Evolutionary conservation across 1,140 invertebrate genomes (phyloP).

Genomic region (Augochlora pura): DNA sequence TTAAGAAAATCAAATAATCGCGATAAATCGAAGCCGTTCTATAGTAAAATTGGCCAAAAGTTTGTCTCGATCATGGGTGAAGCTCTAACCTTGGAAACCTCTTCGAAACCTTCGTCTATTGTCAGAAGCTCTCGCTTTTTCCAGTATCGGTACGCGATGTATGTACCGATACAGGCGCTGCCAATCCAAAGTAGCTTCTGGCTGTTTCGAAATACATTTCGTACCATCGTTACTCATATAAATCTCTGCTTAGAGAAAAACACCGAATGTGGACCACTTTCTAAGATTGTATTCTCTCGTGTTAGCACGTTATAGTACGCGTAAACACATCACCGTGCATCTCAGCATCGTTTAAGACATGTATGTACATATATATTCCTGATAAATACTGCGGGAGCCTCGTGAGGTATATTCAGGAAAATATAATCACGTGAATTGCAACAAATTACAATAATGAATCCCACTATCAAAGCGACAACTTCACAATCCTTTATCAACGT

Average conservation of each 20-base stretch:
- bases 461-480: not conserved
- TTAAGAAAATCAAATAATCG: not conserved
- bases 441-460: slow-evolving; percentile 11
- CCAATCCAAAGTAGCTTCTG: slow-evolving; percentile 68
- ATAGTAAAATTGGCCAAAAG: not conserved
- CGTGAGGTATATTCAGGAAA: not conserved
- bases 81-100: slow-evolving; percentile 75
- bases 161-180: slow-evolving; percentile 76
- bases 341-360: slow-evolving; percentile 10
- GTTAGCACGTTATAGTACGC: slow-evolving; percentile 21
- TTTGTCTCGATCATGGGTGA: not conserved
- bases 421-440: not conserved
- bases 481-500: not conserved
- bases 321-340: slow-evolving; percentile 17
- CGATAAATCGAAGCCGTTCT: not conserved
- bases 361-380: not conserved
- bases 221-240: slow-evolving; percentile 49
- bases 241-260: not conserved
- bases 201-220: slow-evolving; percentile 50
- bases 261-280: slow-evolving; percentile 24
- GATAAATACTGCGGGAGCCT: not conserved
- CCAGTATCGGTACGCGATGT: slow-evolving; percentile 77
- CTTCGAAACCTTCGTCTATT: slow-evolving; percentile 79
- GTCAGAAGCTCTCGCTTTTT: slow-evolving; percentile 73
- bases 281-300: slow-evolving; percentile 4